Percentiles rank a stretch among this genome's conserved stretches.
Conservation (phyloP, 2,888 invertebrate species). For the Nomada fucata region DNA sequence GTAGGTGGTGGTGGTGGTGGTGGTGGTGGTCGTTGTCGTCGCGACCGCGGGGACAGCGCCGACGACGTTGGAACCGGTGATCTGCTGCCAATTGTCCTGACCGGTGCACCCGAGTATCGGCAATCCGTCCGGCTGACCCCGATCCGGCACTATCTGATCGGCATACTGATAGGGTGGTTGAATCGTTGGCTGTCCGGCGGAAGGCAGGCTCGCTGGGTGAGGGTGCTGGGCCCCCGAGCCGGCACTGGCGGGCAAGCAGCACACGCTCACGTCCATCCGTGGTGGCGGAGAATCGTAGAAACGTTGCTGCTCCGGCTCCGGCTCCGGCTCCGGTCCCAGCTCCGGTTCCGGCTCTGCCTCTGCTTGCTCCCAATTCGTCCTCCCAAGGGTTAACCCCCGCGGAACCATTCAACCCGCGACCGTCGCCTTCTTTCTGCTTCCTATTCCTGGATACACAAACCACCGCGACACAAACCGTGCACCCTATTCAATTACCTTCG, state of each 20-base stretch:
- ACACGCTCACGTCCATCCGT: slow-evolving; percentile 84
- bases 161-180: slow-evolving; percentile 81
- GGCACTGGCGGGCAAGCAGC: slow-evolving; percentile 81
- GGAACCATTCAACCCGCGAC: slow-evolving; percentile 81
- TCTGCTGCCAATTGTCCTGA: slow-evolving; percentile 79
- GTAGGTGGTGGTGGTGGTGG: slow-evolving; percentile 80
- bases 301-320: slow-evolving; percentile 78
- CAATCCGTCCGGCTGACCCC: slow-evolving; percentile 79
- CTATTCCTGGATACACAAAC: neutral
- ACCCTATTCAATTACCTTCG: too few species aligned
- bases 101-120: slow-evolving; percentile 77
- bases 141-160: slow-evolving; percentile 83
- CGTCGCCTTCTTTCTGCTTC: slow-evolving; percentile 44
- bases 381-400: slow-evolving; percentile 79
- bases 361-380: slow-evolving; percentile 79
- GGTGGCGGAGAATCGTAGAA: slow-evolving; percentile 82
- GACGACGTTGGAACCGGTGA: slow-evolving; percentile 68
- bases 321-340: slow-evolving; percentile 68
- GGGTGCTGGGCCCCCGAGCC: slow-evolving; percentile 82
- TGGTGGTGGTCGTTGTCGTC: slow-evolving; percentile 74
- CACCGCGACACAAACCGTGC: neutral
- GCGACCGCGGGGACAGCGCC: slow-evolving; percentile 74
- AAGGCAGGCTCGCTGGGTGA: slow-evolving; percentile 75
- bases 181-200: slow-evolving; percentile 76
- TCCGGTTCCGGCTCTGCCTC: slow-evolving; percentile 70